These are phyloP conservation scores for Habrosyne pyritoides DNA, from an alignment of 2,888 invertebrate species.

Conservation along the genomic window DNA sequence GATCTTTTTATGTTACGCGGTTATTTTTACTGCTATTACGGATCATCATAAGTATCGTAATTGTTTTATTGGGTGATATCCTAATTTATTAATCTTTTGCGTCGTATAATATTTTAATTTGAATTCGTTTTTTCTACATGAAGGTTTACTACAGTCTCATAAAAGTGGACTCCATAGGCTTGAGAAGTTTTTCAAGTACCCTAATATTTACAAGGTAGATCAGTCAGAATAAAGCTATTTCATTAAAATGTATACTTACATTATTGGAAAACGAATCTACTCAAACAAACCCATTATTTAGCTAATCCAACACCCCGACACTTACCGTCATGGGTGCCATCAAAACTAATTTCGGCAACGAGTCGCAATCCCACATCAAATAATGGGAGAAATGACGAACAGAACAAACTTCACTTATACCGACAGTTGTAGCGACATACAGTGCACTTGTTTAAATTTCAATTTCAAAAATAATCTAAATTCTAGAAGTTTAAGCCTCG, in stretches of 20 bases:
- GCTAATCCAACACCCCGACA: slow-evolving; percentile 47
- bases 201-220: no score
- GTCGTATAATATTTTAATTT: background rate
- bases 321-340: slow-evolving; percentile 60
- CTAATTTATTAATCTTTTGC: slow-evolving; percentile 41
- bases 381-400: slow-evolving; percentile 70
- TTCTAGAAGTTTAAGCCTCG: no score
- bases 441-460: no score
- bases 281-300: slow-evolving; percentile 33
- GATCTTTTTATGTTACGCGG: slow-evolving; percentile 61
- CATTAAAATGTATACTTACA: background rate
- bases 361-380: slow-evolving; percentile 76
- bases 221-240: no score
- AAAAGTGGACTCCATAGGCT: no score
- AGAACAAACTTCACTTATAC: slow-evolving; percentile 68
- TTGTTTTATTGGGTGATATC: slow-evolving; percentile 48
- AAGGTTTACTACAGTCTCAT: no score
- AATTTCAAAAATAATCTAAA: no score
- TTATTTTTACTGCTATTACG: slow-evolving; percentile 56
- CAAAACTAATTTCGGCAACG: slow-evolving; percentile 70
- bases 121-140: no score
- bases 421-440: slow-evolving; percentile 26
- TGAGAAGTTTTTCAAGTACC: no score
- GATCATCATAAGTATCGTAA: slow-evolving; percentile 50
- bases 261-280: slow-evolving; percentile 36